Percentiles rank a stretch among this genome's conserved stretches.
phyloP scores from a whole-genome alignment of 2,113 vertebrate genomes.

The Aldabrachelys gigantea region DNA sequence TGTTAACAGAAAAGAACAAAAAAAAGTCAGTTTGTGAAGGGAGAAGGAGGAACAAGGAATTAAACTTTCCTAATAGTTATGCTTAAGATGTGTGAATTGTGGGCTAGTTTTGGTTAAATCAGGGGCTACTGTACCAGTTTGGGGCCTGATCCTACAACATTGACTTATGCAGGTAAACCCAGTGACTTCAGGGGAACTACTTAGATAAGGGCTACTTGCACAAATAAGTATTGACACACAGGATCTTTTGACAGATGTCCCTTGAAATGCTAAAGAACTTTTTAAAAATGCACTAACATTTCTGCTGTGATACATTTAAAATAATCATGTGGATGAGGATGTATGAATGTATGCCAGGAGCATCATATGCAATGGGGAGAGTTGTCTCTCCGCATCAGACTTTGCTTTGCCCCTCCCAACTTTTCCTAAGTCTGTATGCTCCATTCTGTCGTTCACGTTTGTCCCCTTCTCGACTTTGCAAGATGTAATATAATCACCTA shows the following conservation, averaged over 20 bases:
- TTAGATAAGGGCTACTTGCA: neutral
- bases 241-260: neutral
- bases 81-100: neutral
- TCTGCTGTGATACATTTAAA: neutral
- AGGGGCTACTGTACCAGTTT: neutral
- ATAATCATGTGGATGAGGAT: neutral
- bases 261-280: neutral
- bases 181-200: neutral
- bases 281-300: neutral
- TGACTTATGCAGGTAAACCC: neutral
- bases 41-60: neutral
- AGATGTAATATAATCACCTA: neutral
- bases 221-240: neutral
- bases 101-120: neutral
- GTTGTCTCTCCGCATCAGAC: neutral
- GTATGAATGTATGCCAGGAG: neutral
- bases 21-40: neutral
- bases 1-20: neutral
- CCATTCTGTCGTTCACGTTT: neutral
- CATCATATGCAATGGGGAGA: neutral
- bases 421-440: neutral
- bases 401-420: neutral
- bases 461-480: neutral
- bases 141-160: neutral
- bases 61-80: accelerated